Conservation (phyloP, 1,140 invertebrate genomes). For the Armadillidium nasatum region DNA sequence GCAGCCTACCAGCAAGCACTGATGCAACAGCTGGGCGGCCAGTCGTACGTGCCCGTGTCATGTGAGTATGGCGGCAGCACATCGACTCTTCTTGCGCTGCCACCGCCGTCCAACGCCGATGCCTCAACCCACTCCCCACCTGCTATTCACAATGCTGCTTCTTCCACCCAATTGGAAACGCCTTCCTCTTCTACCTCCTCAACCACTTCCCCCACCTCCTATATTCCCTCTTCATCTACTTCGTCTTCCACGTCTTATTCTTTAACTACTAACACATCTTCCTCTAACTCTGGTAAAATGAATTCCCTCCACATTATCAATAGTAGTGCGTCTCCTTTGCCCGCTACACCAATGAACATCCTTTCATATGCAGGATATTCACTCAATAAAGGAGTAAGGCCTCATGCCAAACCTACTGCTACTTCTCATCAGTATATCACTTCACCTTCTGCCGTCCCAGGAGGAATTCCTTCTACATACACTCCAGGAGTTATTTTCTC, state of each 20-base stretch:
- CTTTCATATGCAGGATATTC: constrained; percentile 73
- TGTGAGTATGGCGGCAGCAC: constrained; percentile 55
- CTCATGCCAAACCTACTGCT: constrained; percentile 35
- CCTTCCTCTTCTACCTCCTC: constrained; percentile 38
- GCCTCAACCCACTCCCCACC: constrained; percentile 37
- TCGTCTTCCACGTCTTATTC: constrained; percentile 42
- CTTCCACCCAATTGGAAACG: constrained; percentile 49
- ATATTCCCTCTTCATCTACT: constrained; percentile 34
- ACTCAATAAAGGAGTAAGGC: constrained; percentile 56
- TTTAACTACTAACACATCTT: constrained; percentile 32
- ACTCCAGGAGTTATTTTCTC: background rate
- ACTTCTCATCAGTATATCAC: constrained; percentile 46
- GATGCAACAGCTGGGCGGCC: constrained; percentile 76
- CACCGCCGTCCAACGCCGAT: constrained; percentile 48
- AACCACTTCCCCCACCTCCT: constrained; percentile 28
- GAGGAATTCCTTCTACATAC: background rate
- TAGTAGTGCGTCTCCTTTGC: constrained; percentile 9
- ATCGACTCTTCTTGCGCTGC: constrained; percentile 67
- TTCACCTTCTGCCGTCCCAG: constrained; percentile 39
- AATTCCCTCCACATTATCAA: background rate
- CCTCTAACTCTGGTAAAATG: background rate
- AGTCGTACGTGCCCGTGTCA: constrained; percentile 64
- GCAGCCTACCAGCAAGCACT: constrained; percentile 76
- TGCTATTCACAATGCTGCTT: constrained; percentile 47
- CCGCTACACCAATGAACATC: constrained; percentile 54